Base-by-base conservation (phyloP, 2,797 vertebrate species). In the Toxotes lorentzi region DNA sequence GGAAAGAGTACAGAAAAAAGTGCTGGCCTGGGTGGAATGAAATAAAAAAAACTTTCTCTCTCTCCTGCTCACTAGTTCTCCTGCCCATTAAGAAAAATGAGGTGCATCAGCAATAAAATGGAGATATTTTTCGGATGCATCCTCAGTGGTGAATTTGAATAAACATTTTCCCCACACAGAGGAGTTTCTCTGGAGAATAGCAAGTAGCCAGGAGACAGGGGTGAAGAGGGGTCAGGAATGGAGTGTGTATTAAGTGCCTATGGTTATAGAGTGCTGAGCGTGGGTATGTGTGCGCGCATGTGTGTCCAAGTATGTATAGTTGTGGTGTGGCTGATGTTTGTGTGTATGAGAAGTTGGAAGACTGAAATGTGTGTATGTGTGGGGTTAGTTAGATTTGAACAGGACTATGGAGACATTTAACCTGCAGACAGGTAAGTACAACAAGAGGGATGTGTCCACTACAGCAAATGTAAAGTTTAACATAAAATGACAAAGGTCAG, bases 1-100 rank as follows among this genome's bases (percentile, higher is more conserved):
- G 76, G 79, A 74, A 59, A 76, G 95, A 94, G 95, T 95, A 90
- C 95, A 94, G 95, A 45, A 91, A 95, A 96, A 96, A 97, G 91
- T 94, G 93, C 92, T 94, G 91, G 90, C 89, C 81, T 91, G 89
- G 90, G 87, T 92, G 88, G 83, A 92, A 91, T 89, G 73, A n/a
- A 64, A 73, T 76, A 63, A 73, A 77, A 73, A 85, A 84, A 85
- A 87, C 43, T 73, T 67, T 76, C 79, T 76, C 76, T 89, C 82
- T 91, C 87, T 90, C 65, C 79, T 85, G 81, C 87, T 89, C 91
- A 84, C 91, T 90, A 88, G 86, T 89, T 92, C 78, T 78, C 70
- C 84, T 92, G 92, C 91, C 94, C 90, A 94, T 95, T 95, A 95
- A 93, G 89, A 89, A 95, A 93, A 96, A 95, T 54, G 88, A 90